Evolutionary conservation across 2,113 vertebrate genomes (phyloP).

Genomic region (Rhinopomastus cyanomelas): DNA sequence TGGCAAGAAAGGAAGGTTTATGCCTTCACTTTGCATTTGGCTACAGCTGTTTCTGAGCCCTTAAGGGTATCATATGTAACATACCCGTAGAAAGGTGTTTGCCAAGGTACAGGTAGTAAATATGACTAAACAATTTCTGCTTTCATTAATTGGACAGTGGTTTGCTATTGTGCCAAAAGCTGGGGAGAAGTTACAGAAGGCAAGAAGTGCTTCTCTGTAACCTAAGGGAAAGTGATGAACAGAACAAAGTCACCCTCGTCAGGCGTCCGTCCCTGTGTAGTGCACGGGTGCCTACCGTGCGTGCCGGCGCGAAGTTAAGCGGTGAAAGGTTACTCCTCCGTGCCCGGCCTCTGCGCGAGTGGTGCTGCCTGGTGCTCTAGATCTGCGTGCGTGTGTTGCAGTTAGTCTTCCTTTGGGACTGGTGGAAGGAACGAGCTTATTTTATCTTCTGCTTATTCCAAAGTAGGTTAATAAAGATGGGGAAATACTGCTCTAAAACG

Average conservation of each 20-base stretch:
- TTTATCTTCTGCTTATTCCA: slow-evolving; percentile 22
- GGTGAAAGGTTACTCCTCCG: neutral
- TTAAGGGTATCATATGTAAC: neutral
- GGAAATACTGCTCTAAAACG: neutral
- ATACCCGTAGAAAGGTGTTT: neutral
- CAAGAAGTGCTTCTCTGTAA: neutral
- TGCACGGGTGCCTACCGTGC: neutral
- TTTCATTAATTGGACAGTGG: neutral
- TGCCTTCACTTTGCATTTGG: neutral
- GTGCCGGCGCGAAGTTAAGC: neutral
- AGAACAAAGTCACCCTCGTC: neutral
- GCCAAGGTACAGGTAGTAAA: neutral
- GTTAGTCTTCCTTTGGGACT: neutral
- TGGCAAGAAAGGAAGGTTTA: neutral
- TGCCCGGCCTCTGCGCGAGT: neutral
- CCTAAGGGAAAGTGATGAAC: neutral
- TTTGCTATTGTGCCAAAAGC: neutral
- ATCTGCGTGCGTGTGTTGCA: neutral
- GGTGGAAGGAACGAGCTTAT: slow-evolving; percentile 2
- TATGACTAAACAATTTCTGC: neutral
- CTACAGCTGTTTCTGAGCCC: neutral
- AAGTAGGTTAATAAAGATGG: slow-evolving; percentile 46
- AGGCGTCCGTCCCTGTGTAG: neutral
- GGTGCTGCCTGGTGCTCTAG: neutral
- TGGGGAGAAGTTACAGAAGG: neutral